Evolutionary conservation across 2,113 vertebrate species (phyloP), one percentile per base, ranked within the genome.

Genomic region (Gasterosteus aculeatus): DNA sequence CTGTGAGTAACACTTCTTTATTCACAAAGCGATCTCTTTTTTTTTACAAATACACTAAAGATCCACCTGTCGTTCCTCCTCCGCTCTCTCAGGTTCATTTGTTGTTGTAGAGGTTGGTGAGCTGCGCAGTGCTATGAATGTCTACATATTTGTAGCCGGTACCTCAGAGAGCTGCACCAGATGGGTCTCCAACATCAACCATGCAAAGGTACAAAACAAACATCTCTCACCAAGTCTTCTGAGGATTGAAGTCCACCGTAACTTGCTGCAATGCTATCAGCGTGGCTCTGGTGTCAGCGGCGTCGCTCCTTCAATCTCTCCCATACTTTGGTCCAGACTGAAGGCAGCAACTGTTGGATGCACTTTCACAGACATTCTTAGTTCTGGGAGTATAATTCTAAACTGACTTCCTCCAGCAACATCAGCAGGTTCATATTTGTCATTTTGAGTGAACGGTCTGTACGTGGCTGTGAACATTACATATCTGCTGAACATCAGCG

Each of bases 81-180:
- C 7, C 76, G 71, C 65, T 83, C 3, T 41, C 3, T 41, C 75
- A 95, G 94, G 68, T 78, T 94, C 93, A 2, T 95, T 95, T 87
- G 74, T 94, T 62, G 81, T 95, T 1, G 87, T 94, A 47, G 93
- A 95, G 78, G 83, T 91, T 0, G 92, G 93, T 53, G 94, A 94
- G 67, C 89, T 95, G 33, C 83, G 72, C 62, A 92, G 92, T 61
- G 81, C 82, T 10, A 87, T 90, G 73, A 94, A 92, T 29, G 87
- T 93, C 49, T 89, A 92, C 79, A 90, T 90, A 31, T 84, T 95
- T 63, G 72, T 78, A 18, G 69, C 94, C 53, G 80, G 92, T 51
- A 91, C 85, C 42, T 19, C 87, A 57, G 91, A 92, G 11, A 89
- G 78, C 51, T 93, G 92, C 59, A 77, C 85, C 51, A 72, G 38